These are phyloP conservation scores for Bilobella aurantiaca DNA, from an alignment of 1,140 invertebrate species.

Conservation along the genomic window DNA sequence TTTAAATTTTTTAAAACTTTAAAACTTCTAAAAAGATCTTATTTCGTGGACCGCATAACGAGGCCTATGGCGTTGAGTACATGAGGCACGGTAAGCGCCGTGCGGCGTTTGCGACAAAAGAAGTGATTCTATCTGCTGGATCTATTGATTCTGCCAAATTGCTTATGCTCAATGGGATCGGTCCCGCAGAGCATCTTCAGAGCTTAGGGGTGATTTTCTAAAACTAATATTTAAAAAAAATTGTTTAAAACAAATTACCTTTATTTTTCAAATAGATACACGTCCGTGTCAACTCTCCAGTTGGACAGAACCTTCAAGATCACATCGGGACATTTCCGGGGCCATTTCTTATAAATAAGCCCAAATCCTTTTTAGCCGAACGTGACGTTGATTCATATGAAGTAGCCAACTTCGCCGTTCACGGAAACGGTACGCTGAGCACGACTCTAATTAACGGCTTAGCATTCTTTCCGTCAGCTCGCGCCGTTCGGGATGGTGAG, in stretches of 20 bases:
- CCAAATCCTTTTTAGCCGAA: slow-evolving; percentile 29
- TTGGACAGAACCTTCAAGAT: slow-evolving; percentile 34
- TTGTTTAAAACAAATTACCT: neutral
- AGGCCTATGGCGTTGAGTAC: slow-evolving; percentile 35
- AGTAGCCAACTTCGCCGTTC: slow-evolving; percentile 20
- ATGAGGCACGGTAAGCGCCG: slow-evolving; percentile 22
- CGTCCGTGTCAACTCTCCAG: slow-evolving; percentile 26
- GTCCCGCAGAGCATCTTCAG: slow-evolving; percentile 26
- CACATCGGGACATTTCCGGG: slow-evolving; percentile 35
- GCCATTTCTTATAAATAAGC: slow-evolving; percentile 27
- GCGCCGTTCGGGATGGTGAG: slow-evolving; percentile 24
- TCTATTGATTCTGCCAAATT: slow-evolving; percentile 29
- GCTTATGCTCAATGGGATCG: slow-evolving; percentile 30
- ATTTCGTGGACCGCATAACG: slow-evolving; percentile 31
- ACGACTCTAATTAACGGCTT: slow-evolving; percentile 30
- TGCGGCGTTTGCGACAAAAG: slow-evolving; percentile 32
- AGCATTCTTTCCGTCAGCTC: slow-evolving; percentile 31
- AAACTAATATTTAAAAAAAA: slow-evolving; percentile 2
- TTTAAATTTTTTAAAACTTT: too few species aligned
- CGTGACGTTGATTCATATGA: slow-evolving; percentile 20
- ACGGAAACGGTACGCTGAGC: slow-evolving; percentile 29
- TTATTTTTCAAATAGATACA: slow-evolving; percentile 22
- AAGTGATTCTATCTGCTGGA: slow-evolving; percentile 33
- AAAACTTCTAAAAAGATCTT: slow-evolving; percentile 19
- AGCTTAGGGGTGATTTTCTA: slow-evolving; percentile 29